phyloP scores from a whole-genome alignment of 2,797 vertebrate species.

The Muscicapa striata region DNA sequence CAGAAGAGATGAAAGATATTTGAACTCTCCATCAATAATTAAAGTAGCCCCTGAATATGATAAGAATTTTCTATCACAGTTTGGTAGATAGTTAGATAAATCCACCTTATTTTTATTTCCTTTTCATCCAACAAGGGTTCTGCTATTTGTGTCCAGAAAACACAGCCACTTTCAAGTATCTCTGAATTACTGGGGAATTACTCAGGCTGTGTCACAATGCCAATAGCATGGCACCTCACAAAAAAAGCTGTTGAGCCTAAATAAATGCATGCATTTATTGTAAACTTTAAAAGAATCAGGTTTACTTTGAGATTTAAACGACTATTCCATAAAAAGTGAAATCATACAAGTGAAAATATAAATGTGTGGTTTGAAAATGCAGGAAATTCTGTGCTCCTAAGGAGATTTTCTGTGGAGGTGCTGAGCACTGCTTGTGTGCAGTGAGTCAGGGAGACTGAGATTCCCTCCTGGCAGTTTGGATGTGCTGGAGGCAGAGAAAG shows the following conservation, averaged over 20 bases:
- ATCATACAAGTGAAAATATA: background rate
- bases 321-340: background rate
- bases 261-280: background rate
- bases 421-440: background rate
- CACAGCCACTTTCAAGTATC: background rate
- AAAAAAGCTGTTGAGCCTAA: background rate
- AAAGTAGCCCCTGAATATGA: background rate
- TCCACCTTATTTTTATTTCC: background rate
- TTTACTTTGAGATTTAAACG: background rate
- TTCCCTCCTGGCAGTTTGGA: background rate
- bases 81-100: background rate
- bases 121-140: background rate
- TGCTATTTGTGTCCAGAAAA: background rate
- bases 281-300: background rate
- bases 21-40: slow-evolving; percentile 19
- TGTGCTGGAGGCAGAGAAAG: background rate
- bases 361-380: background rate
- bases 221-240: background rate
- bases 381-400: background rate
- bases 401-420: background rate
- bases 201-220: background rate
- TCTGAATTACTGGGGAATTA: background rate
- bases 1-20: background rate
- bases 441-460: background rate
- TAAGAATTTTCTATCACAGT: background rate